Conservation (phyloP, 1,140 invertebrate genomes). For the Solenopsis fugax region DNA sequence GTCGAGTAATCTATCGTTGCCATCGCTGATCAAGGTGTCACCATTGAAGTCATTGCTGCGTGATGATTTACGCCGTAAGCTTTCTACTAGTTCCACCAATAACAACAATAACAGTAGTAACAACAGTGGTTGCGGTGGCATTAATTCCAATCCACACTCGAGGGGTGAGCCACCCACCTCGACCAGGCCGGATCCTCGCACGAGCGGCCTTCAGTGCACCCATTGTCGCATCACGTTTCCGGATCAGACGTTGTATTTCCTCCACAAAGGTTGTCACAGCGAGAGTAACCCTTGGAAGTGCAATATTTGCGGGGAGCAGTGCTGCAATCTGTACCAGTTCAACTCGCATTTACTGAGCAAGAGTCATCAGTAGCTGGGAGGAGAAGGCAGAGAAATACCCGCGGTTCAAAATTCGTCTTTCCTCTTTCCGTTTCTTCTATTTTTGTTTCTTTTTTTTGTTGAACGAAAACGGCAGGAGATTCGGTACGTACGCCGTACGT, state of each 20-base stretch:
- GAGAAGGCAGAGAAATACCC: slow-evolving; percentile 22
- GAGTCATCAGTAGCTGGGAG: slow-evolving; percentile 90
- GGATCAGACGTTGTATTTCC: slow-evolving; percentile 97
- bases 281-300: slow-evolving; percentile 99
- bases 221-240: slow-evolving; percentile 98
- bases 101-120: slow-evolving; percentile 83
- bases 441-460: slow-evolving; percentile 27
- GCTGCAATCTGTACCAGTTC: slow-evolving; percentile 97
- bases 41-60: slow-evolving; percentile 93
- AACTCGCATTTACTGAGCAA: slow-evolving; percentile 98
- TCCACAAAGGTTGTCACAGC: slow-evolving; percentile 98
- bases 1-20: slow-evolving; percentile 89
- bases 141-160: slow-evolving; percentile 79
- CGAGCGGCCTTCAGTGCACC: slow-evolving; percentile 90
- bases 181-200: slow-evolving; percentile 85
- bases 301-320: slow-evolving; percentile 98
- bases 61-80: slow-evolving; percentile 92
- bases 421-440: slow-evolving; percentile 27
- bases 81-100: slow-evolving; percentile 88
- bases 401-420: slow-evolving; percentile 42
- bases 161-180: slow-evolving; percentile 85
- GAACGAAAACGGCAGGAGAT: slow-evolving; percentile 30
- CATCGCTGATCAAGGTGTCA: slow-evolving; percentile 91
- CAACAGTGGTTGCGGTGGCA: slow-evolving; percentile 82
- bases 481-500: slow-evolving; percentile 28